Percentiles rank a stretch among this genome's conserved stretches.
Conservation (phyloP, 2,113 vertebrate genomes). For the Ceyx cyanopectus region DNA sequence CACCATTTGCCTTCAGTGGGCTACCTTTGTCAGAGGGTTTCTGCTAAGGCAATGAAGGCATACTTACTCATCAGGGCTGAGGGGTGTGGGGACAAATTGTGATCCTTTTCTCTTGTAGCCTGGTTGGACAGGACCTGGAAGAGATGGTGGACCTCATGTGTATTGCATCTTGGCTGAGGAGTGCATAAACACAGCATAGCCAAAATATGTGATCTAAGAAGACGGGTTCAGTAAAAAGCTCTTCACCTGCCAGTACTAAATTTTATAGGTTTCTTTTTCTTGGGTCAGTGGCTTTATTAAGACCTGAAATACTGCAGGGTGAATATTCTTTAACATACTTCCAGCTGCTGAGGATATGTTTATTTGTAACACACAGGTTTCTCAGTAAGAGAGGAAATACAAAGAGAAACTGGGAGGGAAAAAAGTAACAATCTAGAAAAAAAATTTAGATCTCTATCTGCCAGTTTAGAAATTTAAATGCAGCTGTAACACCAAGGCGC, state of each 20-base stretch:
- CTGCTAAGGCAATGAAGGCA: not conserved
- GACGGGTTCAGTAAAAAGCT: slow-evolving; percentile 16
- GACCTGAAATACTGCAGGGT: not conserved
- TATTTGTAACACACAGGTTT: slow-evolving; percentile 7
- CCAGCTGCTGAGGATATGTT: slow-evolving; percentile 4
- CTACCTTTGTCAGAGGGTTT: not conserved
- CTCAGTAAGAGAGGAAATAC: not conserved
- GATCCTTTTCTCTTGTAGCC: not conserved
- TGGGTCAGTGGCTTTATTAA: slow-evolving; percentile 44
- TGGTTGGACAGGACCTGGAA: not conserved
- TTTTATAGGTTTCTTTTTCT: slow-evolving; percentile 52
- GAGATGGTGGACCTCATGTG: not conserved
- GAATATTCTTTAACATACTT: not conserved
- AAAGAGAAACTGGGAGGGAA: not conserved
- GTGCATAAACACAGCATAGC: not conserved
- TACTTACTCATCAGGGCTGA: not conserved
- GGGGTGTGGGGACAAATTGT: fast-evolving
- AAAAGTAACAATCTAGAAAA: not conserved
- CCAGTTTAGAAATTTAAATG: not conserved
- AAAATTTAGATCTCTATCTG: not conserved
- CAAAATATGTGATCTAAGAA: not conserved
- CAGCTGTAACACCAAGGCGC: not conserved
- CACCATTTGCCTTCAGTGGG: not conserved
- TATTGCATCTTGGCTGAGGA: not conserved
- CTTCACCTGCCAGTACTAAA: not conserved